phyloP scores from a whole-genome alignment of 2,113 vertebrate species.

The Ornithorhynchus anatinus region DNA sequence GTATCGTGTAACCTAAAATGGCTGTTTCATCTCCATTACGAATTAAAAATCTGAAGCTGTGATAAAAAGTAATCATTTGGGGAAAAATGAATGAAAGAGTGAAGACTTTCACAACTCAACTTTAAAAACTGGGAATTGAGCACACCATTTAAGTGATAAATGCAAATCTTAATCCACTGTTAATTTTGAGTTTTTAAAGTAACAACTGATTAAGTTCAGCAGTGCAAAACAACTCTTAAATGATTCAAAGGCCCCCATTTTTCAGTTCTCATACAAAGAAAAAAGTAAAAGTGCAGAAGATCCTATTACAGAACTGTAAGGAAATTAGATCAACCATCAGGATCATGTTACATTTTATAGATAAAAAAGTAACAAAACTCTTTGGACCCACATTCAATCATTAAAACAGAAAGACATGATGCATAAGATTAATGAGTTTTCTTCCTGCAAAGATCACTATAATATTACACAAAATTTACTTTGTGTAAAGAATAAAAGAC shows the following conservation, averaged over 20 bases:
- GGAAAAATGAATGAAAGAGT: neutral
- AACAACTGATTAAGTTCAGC: slow-evolving; percentile 31
- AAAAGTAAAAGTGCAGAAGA: slow-evolving; percentile 35
- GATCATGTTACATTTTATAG: slow-evolving; percentile 8
- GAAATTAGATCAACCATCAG: slow-evolving; percentile 6
- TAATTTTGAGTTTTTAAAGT: slow-evolving; percentile 6
- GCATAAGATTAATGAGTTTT: neutral
- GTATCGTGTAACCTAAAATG: neutral
- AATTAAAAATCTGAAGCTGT: neutral
- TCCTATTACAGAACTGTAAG: slow-evolving; percentile 7
- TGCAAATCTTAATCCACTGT: slow-evolving; percentile 3
- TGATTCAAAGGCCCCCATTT: neutral
- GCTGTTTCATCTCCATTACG: neutral
- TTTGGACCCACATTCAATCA: neutral
- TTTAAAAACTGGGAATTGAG: neutral
- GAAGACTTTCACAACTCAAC: slow-evolving; percentile 2
- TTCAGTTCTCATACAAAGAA: slow-evolving; percentile 25
- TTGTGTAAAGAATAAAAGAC: slow-evolving; percentile 24
- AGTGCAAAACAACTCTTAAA: slow-evolving; percentile 19
- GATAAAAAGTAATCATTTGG: neutral
- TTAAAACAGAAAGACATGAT: slow-evolving; percentile 8
- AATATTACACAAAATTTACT: slow-evolving; percentile 47
- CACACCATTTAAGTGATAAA: neutral
- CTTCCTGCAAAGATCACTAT: neutral
- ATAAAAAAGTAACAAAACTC: slow-evolving; percentile 26